phyloP scores from a whole-genome alignment of 2,797 vertebrate species.

The Sphaeramia orbicularis region DNA sequence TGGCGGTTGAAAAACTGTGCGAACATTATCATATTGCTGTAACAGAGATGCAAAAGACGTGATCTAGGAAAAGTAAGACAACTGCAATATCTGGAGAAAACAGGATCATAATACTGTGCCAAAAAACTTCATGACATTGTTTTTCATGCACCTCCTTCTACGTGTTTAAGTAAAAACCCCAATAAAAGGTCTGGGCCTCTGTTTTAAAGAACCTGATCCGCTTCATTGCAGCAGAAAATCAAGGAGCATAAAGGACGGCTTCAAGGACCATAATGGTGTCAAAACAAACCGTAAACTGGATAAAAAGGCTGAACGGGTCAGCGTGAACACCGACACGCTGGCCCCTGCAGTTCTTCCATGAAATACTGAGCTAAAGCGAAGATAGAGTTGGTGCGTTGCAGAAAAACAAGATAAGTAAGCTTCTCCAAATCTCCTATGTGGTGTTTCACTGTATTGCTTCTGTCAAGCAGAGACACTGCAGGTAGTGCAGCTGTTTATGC shows the following conservation, averaged over 20 bases:
- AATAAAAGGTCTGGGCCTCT: neutral
- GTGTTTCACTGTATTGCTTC: constrained; percentile 15
- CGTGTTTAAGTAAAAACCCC: neutral
- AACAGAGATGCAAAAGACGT: constrained; percentile 31
- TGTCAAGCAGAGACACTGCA: constrained; percentile 20
- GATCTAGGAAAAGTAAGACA: constrained; percentile 18
- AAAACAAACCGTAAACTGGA: constrained; percentile 47
- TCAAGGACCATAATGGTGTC: constrained; percentile 39
- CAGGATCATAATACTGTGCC: constrained; percentile 11
- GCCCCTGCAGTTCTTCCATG: constrained; percentile 7
- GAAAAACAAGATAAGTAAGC: neutral
- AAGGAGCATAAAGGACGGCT: constrained; percentile 39
- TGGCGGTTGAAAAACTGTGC: constrained; percentile 43
- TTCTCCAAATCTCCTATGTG: constrained; percentile 1
- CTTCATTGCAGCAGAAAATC: constrained; percentile 44
- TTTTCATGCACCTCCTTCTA: neutral
- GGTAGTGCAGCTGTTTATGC: constrained; percentile 7
- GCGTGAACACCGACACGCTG: constrained; percentile 15
- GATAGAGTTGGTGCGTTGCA: neutral
- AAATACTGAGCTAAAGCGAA: constrained; percentile 3
- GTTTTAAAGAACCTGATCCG: constrained; percentile 12
- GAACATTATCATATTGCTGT: constrained; percentile 45
- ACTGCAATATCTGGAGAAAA: constrained; percentile 36
- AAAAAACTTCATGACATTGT: too few species aligned
- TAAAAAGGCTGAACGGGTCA: constrained; percentile 31